These are phyloP conservation scores for Apodemia mormo DNA, from an alignment of 2,888 invertebrate species.

Conservation along the genomic window DNA sequence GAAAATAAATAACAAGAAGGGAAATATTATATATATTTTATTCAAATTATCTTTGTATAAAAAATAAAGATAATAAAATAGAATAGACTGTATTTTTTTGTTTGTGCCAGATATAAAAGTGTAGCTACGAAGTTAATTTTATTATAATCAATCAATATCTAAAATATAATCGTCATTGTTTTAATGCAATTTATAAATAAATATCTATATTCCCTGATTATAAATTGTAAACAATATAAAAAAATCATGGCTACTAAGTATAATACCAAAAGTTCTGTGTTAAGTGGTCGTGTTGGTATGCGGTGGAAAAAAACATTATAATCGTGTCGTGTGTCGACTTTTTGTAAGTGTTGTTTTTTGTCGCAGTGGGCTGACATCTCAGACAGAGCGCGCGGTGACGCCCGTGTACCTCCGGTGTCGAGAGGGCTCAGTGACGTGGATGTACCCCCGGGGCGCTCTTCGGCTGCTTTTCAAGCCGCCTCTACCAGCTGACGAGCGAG, in stretches of 20 bases:
- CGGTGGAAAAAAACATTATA: neutral
- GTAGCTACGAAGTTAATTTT: too few relatives aligned
- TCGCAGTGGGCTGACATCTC: slow-evolving; percentile 81
- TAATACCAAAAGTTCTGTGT: neutral
- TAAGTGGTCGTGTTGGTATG: slow-evolving; percentile 9
- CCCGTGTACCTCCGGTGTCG: slow-evolving; percentile 89
- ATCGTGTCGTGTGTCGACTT: slow-evolving; percentile 7
- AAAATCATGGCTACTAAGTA: neutral
- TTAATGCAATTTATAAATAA: too few relatives aligned
- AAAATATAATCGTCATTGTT: too few relatives aligned
- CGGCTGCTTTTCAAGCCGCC: slow-evolving; percentile 84
- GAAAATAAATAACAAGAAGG: too few relatives aligned
- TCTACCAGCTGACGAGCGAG: slow-evolving; percentile 80
- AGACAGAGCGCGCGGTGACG: slow-evolving; percentile 84
- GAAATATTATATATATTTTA: too few relatives aligned
- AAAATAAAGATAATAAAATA: too few relatives aligned
- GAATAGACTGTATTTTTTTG: too few relatives aligned
- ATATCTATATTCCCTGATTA: too few relatives aligned
- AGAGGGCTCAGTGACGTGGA: slow-evolving; percentile 87
- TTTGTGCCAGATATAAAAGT: too few relatives aligned
- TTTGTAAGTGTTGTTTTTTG: slow-evolving; percentile 39
- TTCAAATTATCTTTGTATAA: too few relatives aligned
- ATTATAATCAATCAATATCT: too few relatives aligned
- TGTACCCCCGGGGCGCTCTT: slow-evolving; percentile 88
- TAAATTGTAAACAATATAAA: too few relatives aligned